Evolutionary conservation across 2,797 vertebrate genomes (phyloP), one percentile per base, ranked within the genome.

Genomic region (Urocyon cinereoargenteus): DNA sequence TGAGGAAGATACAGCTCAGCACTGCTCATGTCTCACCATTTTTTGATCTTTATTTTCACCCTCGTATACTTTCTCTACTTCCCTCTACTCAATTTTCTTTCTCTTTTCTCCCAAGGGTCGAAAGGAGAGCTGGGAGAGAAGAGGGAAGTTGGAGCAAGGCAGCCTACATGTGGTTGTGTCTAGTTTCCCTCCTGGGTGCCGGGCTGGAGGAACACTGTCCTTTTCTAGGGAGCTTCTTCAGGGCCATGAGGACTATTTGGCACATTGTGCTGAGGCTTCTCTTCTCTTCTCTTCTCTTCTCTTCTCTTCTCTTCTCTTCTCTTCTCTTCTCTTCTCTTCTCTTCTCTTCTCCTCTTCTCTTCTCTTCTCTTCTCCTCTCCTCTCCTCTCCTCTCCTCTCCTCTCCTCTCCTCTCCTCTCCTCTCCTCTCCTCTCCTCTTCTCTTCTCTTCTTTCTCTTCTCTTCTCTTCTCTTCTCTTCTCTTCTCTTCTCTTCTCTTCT

Each of bases 11-110:
- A 13, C 4, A 49, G 12, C 31, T 45, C 19, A n/a, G 7, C 3
- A 19, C 10, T 14, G 49, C 53, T 40, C 19, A 1, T 0, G 6
- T 0, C 62, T 55, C 45, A 26, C 14, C 3, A 2, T 21, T 22
- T 34, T 16, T 64, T 49, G 26, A 40, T 62, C 55, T 88, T 2
- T 34, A 3, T 34, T 87, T 70, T 59, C 36, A n/a, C 45, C 75
- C 45, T 24, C 36, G 7, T 4, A 11, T 14, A 9, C 8, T 81
- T 68, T 34, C 28, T 62, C n/a, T 59, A 51, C 7, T 13, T 72
- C 19, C 28, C 70, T 89, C 53, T 59, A 3, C 28, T 28, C 3
- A 15, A 14, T 8, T 66, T 61, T 31, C 64, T 62, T 40, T 28
- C 6, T 64, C 9, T 78, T 83, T 34, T 51, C 19, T 40, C 26